Evolutionary conservation across 2,888 invertebrate species (phyloP).

Genomic region (Agriotes lineatus): DNA sequence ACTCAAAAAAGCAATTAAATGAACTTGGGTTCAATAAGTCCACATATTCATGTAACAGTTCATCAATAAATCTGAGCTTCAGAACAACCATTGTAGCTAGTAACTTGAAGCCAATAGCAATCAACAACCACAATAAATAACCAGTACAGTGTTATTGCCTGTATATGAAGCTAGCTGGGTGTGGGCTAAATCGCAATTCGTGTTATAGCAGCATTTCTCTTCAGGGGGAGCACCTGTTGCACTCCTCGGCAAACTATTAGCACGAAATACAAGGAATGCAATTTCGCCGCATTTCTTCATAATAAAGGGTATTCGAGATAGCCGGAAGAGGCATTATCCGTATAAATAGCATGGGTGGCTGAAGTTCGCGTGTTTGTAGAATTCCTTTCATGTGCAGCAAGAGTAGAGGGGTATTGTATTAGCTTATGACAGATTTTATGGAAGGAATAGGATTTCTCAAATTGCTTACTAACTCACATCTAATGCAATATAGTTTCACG

Average conservation of each 20-base stretch:
- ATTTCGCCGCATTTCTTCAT: constrained; percentile 5
- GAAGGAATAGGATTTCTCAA: too few relatives aligned
- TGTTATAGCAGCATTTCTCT: constrained; percentile 4
- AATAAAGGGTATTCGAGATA: not conserved
- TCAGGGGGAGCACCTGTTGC: constrained; percentile 11
- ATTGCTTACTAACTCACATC: too few relatives aligned
- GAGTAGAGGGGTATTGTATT: too few relatives aligned
- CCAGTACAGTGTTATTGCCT: not conserved
- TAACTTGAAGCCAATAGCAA: too few relatives aligned
- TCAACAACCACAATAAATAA: not conserved
- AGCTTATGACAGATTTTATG: too few relatives aligned
- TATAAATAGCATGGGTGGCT: not conserved
- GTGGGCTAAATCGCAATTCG: not conserved
- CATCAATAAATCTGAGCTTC: too few relatives aligned
- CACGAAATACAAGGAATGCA: constrained; percentile 10
- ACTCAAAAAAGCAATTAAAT: too few relatives aligned
- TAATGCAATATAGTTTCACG: too few relatives aligned
- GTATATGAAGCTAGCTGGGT: not conserved
- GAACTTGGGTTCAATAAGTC: too few relatives aligned
- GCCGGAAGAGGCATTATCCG: not conserved
- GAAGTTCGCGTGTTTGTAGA: not conserved
- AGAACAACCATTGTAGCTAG: too few relatives aligned
- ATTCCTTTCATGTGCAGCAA: too few relatives aligned
- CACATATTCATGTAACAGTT: too few relatives aligned
- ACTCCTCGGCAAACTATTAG: not conserved